These are phyloP conservation scores for Hetaerina titia DNA, from an alignment of 2,888 invertebrate genomes.

Conservation along the genomic window DNA sequence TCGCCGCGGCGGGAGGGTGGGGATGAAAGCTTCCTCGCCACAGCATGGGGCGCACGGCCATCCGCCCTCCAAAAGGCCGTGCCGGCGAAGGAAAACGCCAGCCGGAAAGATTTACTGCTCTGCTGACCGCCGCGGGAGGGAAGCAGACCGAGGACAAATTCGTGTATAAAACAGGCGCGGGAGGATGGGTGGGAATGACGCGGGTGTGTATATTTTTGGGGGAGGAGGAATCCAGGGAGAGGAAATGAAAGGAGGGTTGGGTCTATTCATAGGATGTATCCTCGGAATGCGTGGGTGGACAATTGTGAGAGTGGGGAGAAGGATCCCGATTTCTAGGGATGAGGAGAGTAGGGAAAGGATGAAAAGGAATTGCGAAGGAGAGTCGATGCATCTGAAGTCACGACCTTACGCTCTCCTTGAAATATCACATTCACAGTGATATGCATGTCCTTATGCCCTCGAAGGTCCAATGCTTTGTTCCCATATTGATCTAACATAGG, in stretches of 20 bases:
- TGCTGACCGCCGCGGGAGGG: slow-evolving; percentile 24
- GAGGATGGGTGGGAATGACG: background rate
- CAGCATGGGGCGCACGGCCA: background rate
- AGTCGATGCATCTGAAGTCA: too few species aligned
- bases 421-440: too few species aligned
- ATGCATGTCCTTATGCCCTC: too few species aligned
- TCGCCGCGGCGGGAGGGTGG: background rate
- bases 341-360: background rate
- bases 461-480: too few species aligned
- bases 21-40: background rate
- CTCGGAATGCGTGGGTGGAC: background rate
- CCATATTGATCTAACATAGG: too few species aligned
- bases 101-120: background rate
- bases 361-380: too few species aligned
- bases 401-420: too few species aligned
- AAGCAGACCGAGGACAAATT: slow-evolving; percentile 11
- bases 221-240: background rate
- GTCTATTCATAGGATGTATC: background rate
- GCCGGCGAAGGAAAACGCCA: background rate
- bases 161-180: background rate
- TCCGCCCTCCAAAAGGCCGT: background rate
- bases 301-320: background rate
- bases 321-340: background rate
- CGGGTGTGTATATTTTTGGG: background rate
- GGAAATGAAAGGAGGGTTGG: background rate